These are phyloP conservation scores for Toxotes jaculatrix DNA, from an alignment of 2,113 vertebrate genomes.

Conservation along the genomic window DNA sequence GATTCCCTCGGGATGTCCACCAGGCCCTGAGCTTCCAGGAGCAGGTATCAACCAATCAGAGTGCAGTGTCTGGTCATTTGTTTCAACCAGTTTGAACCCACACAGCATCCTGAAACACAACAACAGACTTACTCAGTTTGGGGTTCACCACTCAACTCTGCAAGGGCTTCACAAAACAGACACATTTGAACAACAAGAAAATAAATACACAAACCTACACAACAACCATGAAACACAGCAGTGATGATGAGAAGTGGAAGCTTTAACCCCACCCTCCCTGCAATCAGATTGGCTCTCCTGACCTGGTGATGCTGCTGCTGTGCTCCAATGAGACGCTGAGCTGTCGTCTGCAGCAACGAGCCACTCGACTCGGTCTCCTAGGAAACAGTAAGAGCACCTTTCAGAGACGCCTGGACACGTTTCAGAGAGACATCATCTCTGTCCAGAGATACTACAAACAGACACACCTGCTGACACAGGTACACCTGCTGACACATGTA, in stretches of 20 bases:
- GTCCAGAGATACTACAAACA: conserved; percentile 43
- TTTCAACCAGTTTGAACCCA: too few species aligned
- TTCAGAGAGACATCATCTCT: conserved; percentile 35
- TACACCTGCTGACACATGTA: background rate
- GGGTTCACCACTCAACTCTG: too few species aligned
- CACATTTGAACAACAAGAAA: too few species aligned
- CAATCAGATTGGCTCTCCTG: conserved; percentile 31
- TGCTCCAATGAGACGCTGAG: conserved; percentile 46
- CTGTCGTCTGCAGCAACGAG: conserved; percentile 25
- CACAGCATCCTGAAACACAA: too few species aligned
- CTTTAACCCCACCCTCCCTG: background rate
- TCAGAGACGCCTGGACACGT: conserved; percentile 11
- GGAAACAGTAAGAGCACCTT: conserved; percentile 38
- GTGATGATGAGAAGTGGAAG: background rate
- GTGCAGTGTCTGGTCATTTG: background rate
- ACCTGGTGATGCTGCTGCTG: conserved; percentile 46
- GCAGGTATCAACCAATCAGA: conserved; percentile 24
- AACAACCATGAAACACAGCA: background rate
- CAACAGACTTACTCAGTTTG: too few species aligned
- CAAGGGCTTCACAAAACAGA: too few species aligned
- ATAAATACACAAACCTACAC: background rate
- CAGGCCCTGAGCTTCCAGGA: conserved; percentile 59
- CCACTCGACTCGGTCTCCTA: conserved; percentile 22
- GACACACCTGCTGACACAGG: background rate
- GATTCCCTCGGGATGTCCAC: conserved; percentile 44